phyloP scores from a whole-genome alignment of 1,140 invertebrate species.

The Leptopilina clavipes region DNA sequence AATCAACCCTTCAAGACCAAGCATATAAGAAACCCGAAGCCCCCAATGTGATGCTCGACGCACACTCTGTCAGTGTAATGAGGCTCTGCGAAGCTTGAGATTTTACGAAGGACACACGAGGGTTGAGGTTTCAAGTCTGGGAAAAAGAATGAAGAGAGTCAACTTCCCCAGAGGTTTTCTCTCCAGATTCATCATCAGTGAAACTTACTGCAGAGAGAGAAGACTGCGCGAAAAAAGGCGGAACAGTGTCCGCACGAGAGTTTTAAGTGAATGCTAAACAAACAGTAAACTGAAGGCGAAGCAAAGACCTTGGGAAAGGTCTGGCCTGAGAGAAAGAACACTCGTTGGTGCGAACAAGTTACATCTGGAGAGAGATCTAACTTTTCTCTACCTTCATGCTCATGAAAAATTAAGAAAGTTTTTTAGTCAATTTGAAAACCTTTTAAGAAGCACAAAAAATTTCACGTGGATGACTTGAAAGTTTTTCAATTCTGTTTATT shows the following conservation, averaged over 20 bases:
- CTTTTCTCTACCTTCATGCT: slow-evolving; percentile 24
- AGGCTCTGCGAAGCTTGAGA: slow-evolving; percentile 22
- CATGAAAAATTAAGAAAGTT: slow-evolving; percentile 32
- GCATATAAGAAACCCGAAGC: slow-evolving; percentile 21
- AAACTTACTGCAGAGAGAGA: background rate
- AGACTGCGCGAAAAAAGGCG: background rate
- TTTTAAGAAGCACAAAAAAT: slow-evolving; percentile 2
- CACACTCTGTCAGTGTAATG: slow-evolving; percentile 33
- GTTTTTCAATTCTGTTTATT: slow-evolving; percentile 26
- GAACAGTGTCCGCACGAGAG: background rate
- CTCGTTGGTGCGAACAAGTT: slow-evolving; percentile 22
- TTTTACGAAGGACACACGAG: slow-evolving; percentile 28
- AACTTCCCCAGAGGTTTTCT: background rate
- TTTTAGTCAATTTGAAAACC: slow-evolving; percentile 24
- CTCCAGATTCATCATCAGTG: slow-evolving; percentile 24
- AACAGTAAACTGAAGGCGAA: slow-evolving; percentile 16
- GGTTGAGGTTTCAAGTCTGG: slow-evolving; percentile 33
- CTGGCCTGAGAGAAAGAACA: slow-evolving; percentile 10
- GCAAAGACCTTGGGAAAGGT: slow-evolving; percentile 10
- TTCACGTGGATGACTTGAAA: background rate
- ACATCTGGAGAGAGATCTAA: slow-evolving; percentile 10
- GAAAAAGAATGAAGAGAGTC: slow-evolving; percentile 22
- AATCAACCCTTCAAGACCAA: slow-evolving; percentile 8
- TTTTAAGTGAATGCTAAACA: slow-evolving; percentile 32
- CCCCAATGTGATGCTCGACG: slow-evolving; percentile 27